phyloP scores from a whole-genome alignment of 2,888 invertebrate genomes.

The Cataglyphis albicans region DNA sequence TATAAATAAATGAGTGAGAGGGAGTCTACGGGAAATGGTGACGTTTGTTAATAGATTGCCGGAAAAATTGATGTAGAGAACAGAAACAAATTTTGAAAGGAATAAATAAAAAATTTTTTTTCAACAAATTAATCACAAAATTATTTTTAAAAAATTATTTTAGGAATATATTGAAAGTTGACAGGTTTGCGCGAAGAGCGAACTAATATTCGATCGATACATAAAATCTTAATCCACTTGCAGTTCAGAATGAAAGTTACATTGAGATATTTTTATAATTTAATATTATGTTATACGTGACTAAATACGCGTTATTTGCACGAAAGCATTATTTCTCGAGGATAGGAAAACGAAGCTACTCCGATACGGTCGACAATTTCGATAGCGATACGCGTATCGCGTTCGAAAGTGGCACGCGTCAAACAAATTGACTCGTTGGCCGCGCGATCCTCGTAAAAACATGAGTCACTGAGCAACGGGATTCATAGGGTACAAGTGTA shows the following conservation, averaged over 20 bases:
- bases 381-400: slow-evolving; percentile 6
- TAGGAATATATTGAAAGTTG: not conserved
- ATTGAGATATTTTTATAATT: not conserved
- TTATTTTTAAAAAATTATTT: not conserved
- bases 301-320: not conserved
- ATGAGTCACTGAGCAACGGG: slow-evolving; percentile 43
- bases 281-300: not conserved
- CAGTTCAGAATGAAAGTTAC: not conserved
- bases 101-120: not conserved
- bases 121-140: not conserved
- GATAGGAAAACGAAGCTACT: not conserved
- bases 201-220: not conserved
- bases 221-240: not conserved
- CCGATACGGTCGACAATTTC: slow-evolving; percentile 28
- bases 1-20: not conserved
- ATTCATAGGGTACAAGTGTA: slow-evolving; percentile 39
- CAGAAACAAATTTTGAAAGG: not conserved
- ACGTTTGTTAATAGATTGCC: slow-evolving; percentile 12
- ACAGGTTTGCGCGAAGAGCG: not conserved
- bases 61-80: slow-evolving; percentile 14
- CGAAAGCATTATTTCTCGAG: not conserved
- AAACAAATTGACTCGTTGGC: slow-evolving; percentile 49
- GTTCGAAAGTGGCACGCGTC: slow-evolving; percentile 36
- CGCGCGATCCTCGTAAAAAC: slow-evolving; percentile 63
- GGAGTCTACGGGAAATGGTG: not conserved